A percentile compares a stretch with the other conserved stretches of the same genome.
Evolutionary conservation across 2,888 invertebrate genomes (phyloP).

Genomic region (Tineola bisselliella): DNA sequence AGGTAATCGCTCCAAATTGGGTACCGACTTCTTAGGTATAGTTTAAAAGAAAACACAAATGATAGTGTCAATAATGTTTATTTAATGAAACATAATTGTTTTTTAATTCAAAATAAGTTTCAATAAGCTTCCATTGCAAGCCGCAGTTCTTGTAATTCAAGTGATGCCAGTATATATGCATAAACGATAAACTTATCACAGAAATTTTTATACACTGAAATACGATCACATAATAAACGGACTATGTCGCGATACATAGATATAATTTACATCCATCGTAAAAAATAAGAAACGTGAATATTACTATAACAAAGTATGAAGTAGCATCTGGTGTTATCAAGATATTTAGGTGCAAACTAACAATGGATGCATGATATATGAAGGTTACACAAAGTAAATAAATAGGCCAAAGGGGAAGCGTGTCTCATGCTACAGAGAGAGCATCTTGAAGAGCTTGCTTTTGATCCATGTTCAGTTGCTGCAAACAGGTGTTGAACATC

Average conservation of each 20-base stretch:
- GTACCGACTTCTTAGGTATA: no score
- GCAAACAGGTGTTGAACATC: conserved; percentile 82
- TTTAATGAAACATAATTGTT: neutral
- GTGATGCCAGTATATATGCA: neutral
- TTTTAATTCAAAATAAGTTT: neutral
- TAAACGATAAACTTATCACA: neutral
- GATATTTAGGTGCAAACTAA: conserved; percentile 1
- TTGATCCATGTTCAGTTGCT: conserved; percentile 80
- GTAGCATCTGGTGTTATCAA: no score
- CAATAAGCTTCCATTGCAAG: conserved; percentile 38
- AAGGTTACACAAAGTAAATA: conserved; percentile 18
- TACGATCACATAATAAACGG: neutral
- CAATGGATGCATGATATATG: neutral
- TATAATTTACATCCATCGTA: neutral
- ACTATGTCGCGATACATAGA: neutral
- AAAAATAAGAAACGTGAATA: neutral
- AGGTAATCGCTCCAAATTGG: no score
- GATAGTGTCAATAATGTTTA: neutral
- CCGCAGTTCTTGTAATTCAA: conserved; percentile 33
- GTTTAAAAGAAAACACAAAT: neutral
- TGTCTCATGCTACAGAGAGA: conserved; percentile 49
- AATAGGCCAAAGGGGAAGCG: conserved; percentile 20
- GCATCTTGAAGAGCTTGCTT: conserved; percentile 85
- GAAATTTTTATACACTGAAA: neutral
- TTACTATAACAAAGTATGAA: no score